Evolutionary conservation across 2,113 vertebrate genomes (phyloP).

Genomic region (Trachemys scripta): DNA sequence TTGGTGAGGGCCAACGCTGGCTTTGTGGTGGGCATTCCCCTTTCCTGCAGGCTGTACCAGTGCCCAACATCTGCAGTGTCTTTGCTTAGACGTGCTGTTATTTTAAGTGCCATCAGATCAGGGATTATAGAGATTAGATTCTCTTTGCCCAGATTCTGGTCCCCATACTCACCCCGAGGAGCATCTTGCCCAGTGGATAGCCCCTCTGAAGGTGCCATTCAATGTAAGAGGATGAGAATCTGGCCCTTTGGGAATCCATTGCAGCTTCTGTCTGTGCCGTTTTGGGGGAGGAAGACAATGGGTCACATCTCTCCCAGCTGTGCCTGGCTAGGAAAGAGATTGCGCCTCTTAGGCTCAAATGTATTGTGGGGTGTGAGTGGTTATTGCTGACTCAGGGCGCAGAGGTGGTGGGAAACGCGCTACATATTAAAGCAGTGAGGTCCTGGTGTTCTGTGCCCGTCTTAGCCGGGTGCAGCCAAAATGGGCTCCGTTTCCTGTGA

Average conservation of each 20-base stretch:
- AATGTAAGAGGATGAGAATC: background rate
- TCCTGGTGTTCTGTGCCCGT: slow-evolving; percentile 11
- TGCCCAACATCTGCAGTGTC: background rate
- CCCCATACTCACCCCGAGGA: background rate
- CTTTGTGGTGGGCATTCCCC: background rate
- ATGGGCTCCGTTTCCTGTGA: slow-evolving; percentile 50
- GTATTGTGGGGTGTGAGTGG: background rate
- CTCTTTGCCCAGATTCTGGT: background rate
- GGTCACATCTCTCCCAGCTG: background rate
- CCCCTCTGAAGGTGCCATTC: background rate
- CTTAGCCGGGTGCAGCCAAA: background rate
- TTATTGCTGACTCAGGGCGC: slow-evolving; percentile 63
- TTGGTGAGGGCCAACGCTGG: background rate
- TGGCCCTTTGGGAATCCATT: background rate
- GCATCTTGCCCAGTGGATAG: background rate
- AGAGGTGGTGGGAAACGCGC: slow-evolving; percentile 16
- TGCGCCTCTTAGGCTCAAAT: slow-evolving; percentile 6
- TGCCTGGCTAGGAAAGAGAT: background rate
- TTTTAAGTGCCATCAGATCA: background rate
- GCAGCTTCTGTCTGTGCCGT: background rate
- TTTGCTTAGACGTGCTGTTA: too few species aligned
- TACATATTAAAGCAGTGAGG: slow-evolving; percentile 44
- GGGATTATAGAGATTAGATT: background rate
- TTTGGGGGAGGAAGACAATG: background rate
- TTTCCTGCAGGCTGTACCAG: background rate